Percentiles rank a stretch among this genome's conserved stretches.
These are phyloP conservation scores for Miichthys miiuy DNA, from an alignment of 2,797 vertebrate genomes.

Conservation along the genomic window DNA sequence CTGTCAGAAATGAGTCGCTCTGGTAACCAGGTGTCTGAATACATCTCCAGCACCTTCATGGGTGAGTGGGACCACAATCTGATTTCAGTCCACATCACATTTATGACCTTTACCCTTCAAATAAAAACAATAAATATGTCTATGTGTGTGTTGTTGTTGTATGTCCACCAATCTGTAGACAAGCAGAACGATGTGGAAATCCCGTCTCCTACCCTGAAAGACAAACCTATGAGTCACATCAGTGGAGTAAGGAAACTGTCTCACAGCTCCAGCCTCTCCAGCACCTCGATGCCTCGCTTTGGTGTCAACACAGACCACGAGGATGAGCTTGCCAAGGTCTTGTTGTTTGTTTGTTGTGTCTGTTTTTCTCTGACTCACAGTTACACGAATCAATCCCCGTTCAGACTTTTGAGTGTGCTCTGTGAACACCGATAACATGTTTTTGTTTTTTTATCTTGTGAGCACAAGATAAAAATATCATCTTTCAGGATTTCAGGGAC, in stretches of 20 bases:
- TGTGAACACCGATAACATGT: not conserved
- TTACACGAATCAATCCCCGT: conserved; percentile 7
- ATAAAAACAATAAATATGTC: conserved; percentile 5
- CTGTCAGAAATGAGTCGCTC: conserved; percentile 94
- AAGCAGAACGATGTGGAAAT: conserved; percentile 91
- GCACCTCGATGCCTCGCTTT: conserved; percentile 87
- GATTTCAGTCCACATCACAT: conserved; percentile 1
- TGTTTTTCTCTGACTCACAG: conserved; percentile 27
- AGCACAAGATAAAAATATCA: not conserved
- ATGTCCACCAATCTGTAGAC: conserved; percentile 58
- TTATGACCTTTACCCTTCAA: not conserved
- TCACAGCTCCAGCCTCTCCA: conserved; percentile 87
- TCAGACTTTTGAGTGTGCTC: conserved; percentile 11
- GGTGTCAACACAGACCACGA: conserved; percentile 91
- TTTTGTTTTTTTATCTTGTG: not conserved
- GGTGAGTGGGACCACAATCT: conserved; percentile 82
- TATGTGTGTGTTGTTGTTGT: conserved; percentile 6
- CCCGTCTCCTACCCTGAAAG: conserved; percentile 88
- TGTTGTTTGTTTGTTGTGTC: conserved; percentile 14
- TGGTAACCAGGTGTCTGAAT: conserved; percentile 94
- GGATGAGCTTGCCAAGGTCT: conserved; percentile 88
- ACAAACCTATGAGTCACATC: conserved; percentile 91
- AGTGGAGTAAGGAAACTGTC: conserved; percentile 88
- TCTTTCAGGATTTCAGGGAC: not conserved
- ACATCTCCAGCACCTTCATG: conserved; percentile 93